A percentile compares a stretch with the other conserved stretches of the same genome.
Evolutionary conservation across 1,140 invertebrate genomes (phyloP).

Genomic region (Lutraria rhynchaena): DNA sequence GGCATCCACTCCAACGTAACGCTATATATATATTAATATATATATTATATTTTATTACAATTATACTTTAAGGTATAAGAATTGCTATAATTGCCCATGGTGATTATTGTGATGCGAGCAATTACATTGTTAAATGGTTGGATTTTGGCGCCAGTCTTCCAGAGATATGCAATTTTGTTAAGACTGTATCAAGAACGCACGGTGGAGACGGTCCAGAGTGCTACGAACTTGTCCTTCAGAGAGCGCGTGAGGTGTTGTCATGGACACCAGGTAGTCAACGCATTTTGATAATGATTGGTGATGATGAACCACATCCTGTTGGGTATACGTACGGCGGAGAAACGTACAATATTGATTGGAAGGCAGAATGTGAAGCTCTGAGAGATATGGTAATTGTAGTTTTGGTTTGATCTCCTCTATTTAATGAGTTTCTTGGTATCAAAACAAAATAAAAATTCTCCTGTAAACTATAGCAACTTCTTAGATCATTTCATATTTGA

Average conservation of each 20-base stretch:
- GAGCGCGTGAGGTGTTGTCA: constrained; percentile 67
- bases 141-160: constrained; percentile 65
- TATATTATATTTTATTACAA: too few species aligned
- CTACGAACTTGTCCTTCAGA: constrained; percentile 75
- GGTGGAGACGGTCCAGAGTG: constrained; percentile 71
- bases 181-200: constrained; percentile 59
- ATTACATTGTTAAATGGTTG: constrained; percentile 71
- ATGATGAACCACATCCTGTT: constrained; percentile 71
- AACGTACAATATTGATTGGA: constrained; percentile 72
- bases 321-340: constrained; percentile 63
- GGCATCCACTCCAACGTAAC: too few species aligned
- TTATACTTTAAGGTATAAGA: too few species aligned
- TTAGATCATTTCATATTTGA: constrained; percentile 22
- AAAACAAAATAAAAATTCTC: too few species aligned
- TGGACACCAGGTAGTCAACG: constrained; percentile 76
- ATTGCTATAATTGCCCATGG: constrained; percentile 71
- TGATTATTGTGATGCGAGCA: constrained; percentile 70
- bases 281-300: constrained; percentile 76
- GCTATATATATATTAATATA: too few species aligned
- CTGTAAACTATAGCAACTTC: too few species aligned
- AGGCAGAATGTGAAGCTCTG: constrained; percentile 62
- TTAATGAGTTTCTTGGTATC: too few species aligned
- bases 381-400: constrained; percentile 42
- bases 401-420: not conserved
- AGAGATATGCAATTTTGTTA: constrained; percentile 69